A percentile compares a stretch with the other conserved stretches of the same genome.
phyloP scores from a whole-genome alignment of 2,797 vertebrate genomes.

The Pantherophis vulpinus region DNA sequence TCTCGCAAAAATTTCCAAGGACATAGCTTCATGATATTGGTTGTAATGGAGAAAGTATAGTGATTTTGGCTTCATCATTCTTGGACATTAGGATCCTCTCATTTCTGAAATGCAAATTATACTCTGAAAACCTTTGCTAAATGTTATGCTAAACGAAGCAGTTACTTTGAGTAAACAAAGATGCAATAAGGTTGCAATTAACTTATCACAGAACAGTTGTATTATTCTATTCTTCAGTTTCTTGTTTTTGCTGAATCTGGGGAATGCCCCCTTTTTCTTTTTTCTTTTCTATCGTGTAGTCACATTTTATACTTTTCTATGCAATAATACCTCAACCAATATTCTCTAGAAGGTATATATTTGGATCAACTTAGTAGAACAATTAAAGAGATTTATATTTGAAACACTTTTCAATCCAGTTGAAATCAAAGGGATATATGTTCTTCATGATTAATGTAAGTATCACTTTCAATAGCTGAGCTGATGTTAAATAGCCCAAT shows the following conservation, averaged over 20 bases:
- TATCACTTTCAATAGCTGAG: neutral
- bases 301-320: neutral
- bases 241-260: neutral
- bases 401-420: neutral
- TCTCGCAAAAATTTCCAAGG: neutral
- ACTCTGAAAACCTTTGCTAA: neutral
- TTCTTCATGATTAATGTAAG: neutral
- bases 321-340: neutral
- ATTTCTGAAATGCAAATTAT: neutral
- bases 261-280: neutral
- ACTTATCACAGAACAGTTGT: neutral
- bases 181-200: neutral
- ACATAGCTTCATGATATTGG: neutral
- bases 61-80: neutral
- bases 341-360: neutral
- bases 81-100: neutral
- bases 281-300: neutral
- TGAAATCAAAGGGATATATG: neutral
- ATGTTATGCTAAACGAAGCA: neutral
- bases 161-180: neutral
- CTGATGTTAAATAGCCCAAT: neutral
- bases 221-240: neutral
- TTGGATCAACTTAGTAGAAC: neutral
- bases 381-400: neutral
- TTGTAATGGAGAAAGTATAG: neutral